phyloP scores from a whole-genome alignment of 1,140 invertebrate genomes.

The Stegodyphus mimosarum region DNA sequence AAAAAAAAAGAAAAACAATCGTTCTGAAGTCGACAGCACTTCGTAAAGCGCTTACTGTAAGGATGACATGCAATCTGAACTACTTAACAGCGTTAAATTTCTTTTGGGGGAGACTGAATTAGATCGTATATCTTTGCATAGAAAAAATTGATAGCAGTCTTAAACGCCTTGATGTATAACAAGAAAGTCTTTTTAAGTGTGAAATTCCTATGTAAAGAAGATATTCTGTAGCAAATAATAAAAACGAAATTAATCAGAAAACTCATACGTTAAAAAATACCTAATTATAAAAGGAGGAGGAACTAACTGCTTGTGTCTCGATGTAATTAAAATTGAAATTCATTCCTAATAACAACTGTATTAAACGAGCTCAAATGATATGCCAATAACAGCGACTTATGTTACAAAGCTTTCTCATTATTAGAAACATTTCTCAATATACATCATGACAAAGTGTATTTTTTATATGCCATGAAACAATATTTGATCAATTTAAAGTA shows the following conservation, averaged over 20 bases:
- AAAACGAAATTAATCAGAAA: too few species aligned
- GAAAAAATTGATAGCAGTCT: constrained; percentile 37
- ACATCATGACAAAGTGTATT: background rate
- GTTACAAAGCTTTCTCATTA: too few species aligned
- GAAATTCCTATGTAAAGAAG: background rate
- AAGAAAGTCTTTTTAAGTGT: constrained; percentile 21
- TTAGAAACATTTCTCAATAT: too few species aligned
- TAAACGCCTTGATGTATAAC: constrained; percentile 32
- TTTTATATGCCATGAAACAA: background rate
- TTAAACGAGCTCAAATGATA: background rate
- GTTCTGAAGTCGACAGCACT: constrained; percentile 1
- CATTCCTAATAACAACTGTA: background rate
- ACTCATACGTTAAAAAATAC: background rate
- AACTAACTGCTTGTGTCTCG: too few species aligned
- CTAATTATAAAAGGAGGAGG: too few species aligned
- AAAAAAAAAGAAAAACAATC: constrained; percentile 15
- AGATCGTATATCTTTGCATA: background rate
- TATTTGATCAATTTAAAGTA: background rate
- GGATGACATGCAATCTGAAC: constrained; percentile 34
- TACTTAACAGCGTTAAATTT: constrained; percentile 37
- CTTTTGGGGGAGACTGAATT: constrained; percentile 1
- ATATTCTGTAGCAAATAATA: too few species aligned
- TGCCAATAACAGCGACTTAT: too few species aligned
- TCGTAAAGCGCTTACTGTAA: constrained; percentile 31
- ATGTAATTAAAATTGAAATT: background rate